Evolutionary conservation across 1,140 invertebrate genomes (phyloP).

Genomic region (Littorina saxatilis): DNA sequence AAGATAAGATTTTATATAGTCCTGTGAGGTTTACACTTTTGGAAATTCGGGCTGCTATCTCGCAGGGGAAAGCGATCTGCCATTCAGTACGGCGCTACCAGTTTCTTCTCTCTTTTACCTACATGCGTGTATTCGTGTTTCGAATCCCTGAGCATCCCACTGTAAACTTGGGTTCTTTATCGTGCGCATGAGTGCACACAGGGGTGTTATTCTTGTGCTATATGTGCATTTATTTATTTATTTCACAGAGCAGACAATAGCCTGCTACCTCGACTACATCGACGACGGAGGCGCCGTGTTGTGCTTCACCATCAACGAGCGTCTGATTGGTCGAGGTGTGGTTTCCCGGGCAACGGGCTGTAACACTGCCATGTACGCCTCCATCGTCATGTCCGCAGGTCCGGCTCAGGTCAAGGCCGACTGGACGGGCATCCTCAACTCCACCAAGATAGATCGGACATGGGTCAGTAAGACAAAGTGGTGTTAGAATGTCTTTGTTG

Average conservation of each 20-base stretch:
- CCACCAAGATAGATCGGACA: slow-evolving; percentile 25
- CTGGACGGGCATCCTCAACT: slow-evolving; percentile 46
- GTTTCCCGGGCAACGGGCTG: slow-evolving; percentile 27
- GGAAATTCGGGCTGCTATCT: neutral
- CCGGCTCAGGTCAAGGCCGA: slow-evolving; percentile 39
- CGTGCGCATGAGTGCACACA: too few relatives aligned
- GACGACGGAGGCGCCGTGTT: slow-evolving; percentile 39
- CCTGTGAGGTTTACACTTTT: too few relatives aligned
- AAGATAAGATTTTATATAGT: too few relatives aligned
- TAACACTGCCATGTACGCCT: slow-evolving; percentile 35
- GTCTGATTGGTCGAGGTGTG: slow-evolving; percentile 43
- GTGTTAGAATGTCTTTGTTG: too few relatives aligned
- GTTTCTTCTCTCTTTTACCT: too few relatives aligned
- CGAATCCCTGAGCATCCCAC: too few relatives aligned
- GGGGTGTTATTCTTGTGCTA: neutral
- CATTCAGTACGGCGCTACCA: too few relatives aligned
- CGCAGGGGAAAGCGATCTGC: too few relatives aligned
- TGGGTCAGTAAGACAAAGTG: slow-evolving; percentile 17
- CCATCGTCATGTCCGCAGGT: slow-evolving; percentile 41
- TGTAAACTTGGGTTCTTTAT: too few relatives aligned
- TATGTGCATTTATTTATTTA: neutral
- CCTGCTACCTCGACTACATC: slow-evolving; percentile 45
- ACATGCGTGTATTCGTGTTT: too few relatives aligned
- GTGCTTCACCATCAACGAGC: slow-evolving; percentile 38
- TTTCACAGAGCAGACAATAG: slow-evolving; percentile 34